Percentiles rank a stretch among this genome's conserved stretches.
Conservation (phyloP, 2,888 invertebrate genomes). For the Lepidonotus clava region DNA sequence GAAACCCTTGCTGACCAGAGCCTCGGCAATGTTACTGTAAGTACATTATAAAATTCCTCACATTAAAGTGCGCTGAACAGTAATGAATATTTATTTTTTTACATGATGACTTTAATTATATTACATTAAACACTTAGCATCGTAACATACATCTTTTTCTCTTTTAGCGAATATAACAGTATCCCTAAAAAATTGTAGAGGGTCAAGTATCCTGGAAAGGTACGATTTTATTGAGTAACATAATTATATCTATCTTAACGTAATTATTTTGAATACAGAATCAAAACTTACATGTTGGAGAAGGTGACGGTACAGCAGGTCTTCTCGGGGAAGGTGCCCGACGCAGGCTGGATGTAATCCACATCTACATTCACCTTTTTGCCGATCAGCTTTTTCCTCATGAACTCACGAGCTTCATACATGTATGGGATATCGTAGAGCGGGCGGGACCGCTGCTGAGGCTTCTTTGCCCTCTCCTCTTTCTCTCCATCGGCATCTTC, state of each 20-base stretch:
- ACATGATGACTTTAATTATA: too few relatives aligned
- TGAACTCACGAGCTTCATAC: conserved; percentile 98
- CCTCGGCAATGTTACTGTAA: conserved; percentile 94
- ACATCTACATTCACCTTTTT: conserved; percentile 91
- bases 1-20: conserved; percentile 92
- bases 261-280: too few relatives aligned
- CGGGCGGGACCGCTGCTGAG: conserved; percentile 83
- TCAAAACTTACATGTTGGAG: conserved; percentile 86
- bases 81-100: too few relatives aligned
- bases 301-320: conserved; percentile 94
- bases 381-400: conserved; percentile 96
- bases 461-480: conserved; percentile 58
- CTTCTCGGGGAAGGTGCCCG: conserved; percentile 93
- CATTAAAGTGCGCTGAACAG: too few relatives aligned
- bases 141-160: too few relatives aligned
- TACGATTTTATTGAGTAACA: too few relatives aligned
- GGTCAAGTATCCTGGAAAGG: too few relatives aligned
- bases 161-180: too few relatives aligned
- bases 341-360: conserved; percentile 97
- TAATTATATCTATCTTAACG: too few relatives aligned
- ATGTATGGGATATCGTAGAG: conserved; percentile 99
- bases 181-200: too few relatives aligned
- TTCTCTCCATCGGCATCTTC: conserved; percentile 27
- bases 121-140: too few relatives aligned
- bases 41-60: too few relatives aligned